These are phyloP conservation scores for Montipora cactus DNA, from an alignment of 64 coral and sea anemone genomes.

Conservation along the genomic window DNA sequence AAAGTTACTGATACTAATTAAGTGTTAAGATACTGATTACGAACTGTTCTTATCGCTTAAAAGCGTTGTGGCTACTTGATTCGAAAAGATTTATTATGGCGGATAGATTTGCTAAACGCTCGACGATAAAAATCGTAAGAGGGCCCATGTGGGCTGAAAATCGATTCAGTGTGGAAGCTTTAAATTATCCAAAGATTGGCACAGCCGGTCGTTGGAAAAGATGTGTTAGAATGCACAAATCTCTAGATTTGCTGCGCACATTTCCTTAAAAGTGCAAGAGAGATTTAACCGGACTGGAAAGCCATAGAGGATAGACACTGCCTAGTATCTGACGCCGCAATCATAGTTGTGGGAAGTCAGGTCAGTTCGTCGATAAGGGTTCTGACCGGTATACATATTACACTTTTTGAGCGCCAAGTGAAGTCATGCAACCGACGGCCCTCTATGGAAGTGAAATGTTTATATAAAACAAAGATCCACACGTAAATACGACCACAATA, in stretches of 20 bases:
- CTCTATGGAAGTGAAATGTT: slow-evolving; percentile 60
- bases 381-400: background rate
- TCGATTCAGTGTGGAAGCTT: slow-evolving; percentile 1
- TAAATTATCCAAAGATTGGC: background rate
- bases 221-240: background rate
- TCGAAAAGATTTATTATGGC: slow-evolving; percentile 4
- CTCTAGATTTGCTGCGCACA: background rate
- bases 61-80: background rate
- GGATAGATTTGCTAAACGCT: slow-evolving; percentile 4
- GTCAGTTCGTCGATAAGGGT: background rate
- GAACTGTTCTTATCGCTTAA: background rate
- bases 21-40: background rate
- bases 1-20: background rate
- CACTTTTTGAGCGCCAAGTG: slow-evolving; percentile 4
- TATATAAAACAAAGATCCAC: slow-evolving; percentile 55
- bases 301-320: background rate
- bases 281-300: background rate
- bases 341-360: background rate
- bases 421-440: slow-evolving; percentile 10
- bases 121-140: background rate
- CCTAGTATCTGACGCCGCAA: background rate
- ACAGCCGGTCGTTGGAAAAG: background rate
- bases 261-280: background rate
- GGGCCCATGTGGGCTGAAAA: background rate
- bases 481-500: slow-evolving; percentile 54